A percentile compares a stretch with the other conserved stretches of the same genome.
Evolutionary conservation across 2,113 vertebrate genomes (phyloP).

Genomic region (Caranx ignobilis): DNA sequence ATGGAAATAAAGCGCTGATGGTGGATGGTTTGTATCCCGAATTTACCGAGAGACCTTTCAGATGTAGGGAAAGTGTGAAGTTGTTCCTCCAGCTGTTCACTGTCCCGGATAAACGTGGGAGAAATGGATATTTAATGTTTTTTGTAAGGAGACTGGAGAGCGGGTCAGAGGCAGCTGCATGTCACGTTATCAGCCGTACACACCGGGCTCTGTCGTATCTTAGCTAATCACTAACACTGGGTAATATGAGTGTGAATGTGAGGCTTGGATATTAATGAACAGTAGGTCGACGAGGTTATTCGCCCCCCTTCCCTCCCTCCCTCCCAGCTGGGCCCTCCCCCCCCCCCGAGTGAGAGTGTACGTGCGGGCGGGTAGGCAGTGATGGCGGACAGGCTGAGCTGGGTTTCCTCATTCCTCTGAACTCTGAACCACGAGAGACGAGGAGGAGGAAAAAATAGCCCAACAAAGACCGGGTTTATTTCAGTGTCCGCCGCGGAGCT

Average conservation of each 20-base stretch:
- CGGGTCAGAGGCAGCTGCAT: not conserved
- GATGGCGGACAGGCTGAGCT: conserved; percentile 24
- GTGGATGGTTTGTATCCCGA: not conserved
- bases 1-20: not conserved
- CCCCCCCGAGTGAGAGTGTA: not conserved
- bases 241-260: not conserved
- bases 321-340: fast-evolving
- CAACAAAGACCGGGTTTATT: not conserved
- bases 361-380: conserved; percentile 25
- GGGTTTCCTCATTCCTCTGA: conserved; percentile 25
- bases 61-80: not conserved
- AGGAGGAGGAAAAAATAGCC: not conserved
- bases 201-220: not conserved
- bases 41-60: not conserved
- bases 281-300: too few relatives aligned
- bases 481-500: not conserved
- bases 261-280: too few relatives aligned
- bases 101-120: not conserved
- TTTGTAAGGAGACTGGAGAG: not conserved
- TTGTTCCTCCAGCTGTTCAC: not conserved
- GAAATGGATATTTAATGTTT: not conserved
- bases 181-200: conserved; percentile 11
- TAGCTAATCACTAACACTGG: not conserved
- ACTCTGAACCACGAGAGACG: not conserved
- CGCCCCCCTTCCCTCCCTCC: fast-evolving